Conservation (phyloP, 2,797 vertebrate species). For the Pseudocheirus occidentalis region DNA sequence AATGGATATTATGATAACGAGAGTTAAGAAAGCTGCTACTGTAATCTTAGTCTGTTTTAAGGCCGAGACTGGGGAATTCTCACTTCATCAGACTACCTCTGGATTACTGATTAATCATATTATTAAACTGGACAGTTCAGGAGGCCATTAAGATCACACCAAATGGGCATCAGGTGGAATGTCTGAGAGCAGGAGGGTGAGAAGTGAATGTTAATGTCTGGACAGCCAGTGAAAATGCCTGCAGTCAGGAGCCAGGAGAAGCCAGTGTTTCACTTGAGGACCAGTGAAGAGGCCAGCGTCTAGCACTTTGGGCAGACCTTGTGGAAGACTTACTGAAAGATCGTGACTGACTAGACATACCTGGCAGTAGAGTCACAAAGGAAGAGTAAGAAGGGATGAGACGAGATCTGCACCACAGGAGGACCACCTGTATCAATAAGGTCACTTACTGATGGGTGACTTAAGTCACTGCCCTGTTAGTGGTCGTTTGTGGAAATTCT, state of each 20-base stretch:
- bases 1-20: background rate
- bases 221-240: background rate
- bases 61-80: background rate
- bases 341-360: too few relatives aligned
- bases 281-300: background rate
- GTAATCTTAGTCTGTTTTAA: background rate
- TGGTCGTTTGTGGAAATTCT: background rate
- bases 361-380: background rate
- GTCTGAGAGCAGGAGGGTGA: background rate
- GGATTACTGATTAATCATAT: background rate
- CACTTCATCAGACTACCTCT: background rate
- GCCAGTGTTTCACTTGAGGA: background rate
- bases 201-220: background rate
- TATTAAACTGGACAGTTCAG: background rate
- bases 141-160: background rate
- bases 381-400: background rate
- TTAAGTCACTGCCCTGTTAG: background rate
- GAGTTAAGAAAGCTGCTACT: background rate
- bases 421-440: background rate
- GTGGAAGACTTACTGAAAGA: background rate
- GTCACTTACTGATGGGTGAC: background rate
- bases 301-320: background rate
- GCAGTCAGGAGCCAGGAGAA: background rate
- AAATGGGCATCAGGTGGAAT: background rate
- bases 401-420: background rate